Evolutionary conservation across 2,113 vertebrate genomes (phyloP).

Genomic region (Hylia prasina): DNA sequence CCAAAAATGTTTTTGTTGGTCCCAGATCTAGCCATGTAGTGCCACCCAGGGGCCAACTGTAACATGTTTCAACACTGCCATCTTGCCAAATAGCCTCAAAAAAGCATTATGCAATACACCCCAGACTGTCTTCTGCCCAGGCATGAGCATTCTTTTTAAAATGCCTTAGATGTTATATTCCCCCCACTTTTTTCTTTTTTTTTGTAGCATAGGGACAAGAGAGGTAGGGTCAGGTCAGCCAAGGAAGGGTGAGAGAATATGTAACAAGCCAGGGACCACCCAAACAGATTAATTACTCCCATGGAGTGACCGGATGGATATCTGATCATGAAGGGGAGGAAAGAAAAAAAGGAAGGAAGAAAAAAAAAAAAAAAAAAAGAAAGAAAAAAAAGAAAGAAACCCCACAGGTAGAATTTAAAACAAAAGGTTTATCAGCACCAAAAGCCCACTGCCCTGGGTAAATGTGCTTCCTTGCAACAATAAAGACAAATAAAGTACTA

Average conservation of each 20-base stretch:
- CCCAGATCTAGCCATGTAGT: constrained; percentile 66
- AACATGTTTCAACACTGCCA: constrained; percentile 41
- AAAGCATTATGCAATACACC: constrained; percentile 27
- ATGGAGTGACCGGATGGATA: constrained; percentile 19
- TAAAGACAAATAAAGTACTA: constrained; percentile 79
- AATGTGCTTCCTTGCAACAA: constrained; percentile 76
- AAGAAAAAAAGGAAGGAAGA: background rate
- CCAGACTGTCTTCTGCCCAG: background rate
- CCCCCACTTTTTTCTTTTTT: background rate
- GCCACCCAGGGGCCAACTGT: constrained; percentile 75
- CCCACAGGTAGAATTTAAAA: constrained; percentile 42
- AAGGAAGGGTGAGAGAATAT: background rate
- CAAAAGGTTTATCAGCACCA: constrained; percentile 60
- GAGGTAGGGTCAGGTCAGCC: background rate
- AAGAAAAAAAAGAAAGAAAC: accelerated
- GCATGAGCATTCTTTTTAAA: background rate
- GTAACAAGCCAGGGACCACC: constrained; percentile 50
- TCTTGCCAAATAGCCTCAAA: constrained; percentile 48
- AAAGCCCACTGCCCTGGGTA: constrained; percentile 68
- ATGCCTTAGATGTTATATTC: background rate
- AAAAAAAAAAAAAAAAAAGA: accelerated
- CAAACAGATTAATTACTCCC: constrained; percentile 60
- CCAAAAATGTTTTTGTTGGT: constrained; percentile 38
- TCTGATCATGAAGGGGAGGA: background rate
- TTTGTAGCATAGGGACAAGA: background rate